These are phyloP conservation scores for Ectemnius continuus DNA, from an alignment of 2,888 invertebrate species.

Conservation along the genomic window DNA sequence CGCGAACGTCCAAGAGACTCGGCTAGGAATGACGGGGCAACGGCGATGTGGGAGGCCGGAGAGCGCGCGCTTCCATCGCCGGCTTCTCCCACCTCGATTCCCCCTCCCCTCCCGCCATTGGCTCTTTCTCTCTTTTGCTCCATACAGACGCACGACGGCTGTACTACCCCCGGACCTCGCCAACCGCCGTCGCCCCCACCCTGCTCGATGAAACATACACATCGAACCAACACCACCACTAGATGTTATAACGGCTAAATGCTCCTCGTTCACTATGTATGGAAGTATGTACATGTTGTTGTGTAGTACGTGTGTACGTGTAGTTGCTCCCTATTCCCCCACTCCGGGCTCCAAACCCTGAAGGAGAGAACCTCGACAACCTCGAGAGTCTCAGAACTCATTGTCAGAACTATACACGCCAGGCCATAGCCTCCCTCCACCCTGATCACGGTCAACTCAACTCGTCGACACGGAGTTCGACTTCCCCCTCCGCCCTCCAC, in stretches of 20 bases:
- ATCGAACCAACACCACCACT: no score
- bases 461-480: neutral
- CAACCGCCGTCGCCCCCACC: neutral
- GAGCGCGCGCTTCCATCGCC: slow-evolving; percentile 50
- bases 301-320: no score
- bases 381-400: neutral
- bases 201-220: no score
- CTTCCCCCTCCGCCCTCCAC: slow-evolving; percentile 13
- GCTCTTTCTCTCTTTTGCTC: neutral
- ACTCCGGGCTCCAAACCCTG: neutral
- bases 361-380: neutral
- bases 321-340: neutral
- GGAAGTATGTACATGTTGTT: no score
- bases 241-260: no score
- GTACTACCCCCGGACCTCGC: no score
- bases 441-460: slow-evolving; percentile 8
- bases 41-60: slow-evolving; percentile 59
- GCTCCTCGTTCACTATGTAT: no score
- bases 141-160: no score
- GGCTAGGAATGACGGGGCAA: slow-evolving; percentile 65
- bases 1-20: slow-evolving; percentile 58
- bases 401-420: neutral
- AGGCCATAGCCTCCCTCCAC: neutral
- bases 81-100: slow-evolving; percentile 36
- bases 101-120: neutral